Evolutionary conservation across 2,888 invertebrate species (phyloP), one percentile per base, ranked within the genome.

Genomic region (Drosophila rellima): DNA sequence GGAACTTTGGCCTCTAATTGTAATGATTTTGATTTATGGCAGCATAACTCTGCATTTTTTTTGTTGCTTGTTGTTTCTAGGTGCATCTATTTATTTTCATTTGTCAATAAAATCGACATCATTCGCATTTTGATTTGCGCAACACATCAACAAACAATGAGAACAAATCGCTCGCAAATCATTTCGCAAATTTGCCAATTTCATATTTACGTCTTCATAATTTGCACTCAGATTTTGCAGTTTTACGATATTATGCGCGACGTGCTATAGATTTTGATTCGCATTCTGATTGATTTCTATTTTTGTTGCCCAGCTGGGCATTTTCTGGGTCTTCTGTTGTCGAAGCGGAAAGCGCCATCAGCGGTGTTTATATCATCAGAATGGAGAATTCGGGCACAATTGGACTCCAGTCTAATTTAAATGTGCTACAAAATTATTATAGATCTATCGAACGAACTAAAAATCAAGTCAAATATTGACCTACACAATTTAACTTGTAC

Each of bases 91-190:
- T 82, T 82, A 79, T 82, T 85, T 82, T 73, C 52, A 60, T 68
- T 82, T 85, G 81, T 82, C 81, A 79, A 76, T 71, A 71, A 85
- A 82, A 79, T 81, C 76, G 82, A 82, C 82, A 78, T 75, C 47
- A 75, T 79, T 79, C 56, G 40, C 60, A 64, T 78, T 77, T 73
- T 73, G 84, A 77, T 77, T 82, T 82, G 60, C 44, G 73, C 59
- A 35, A 26, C 54, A 35, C 70, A 74, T 68, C 72, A 83, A 80
- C 70, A 73, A 45, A 37, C 44, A 60, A 66, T 61, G 63, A 68
- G 83, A 76, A 83, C 80, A 79, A 80, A 80, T 51, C 72, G 64
- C 31, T 7, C 11, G 50, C 67, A 70, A 76, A 80, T 81, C 84
- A 79, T 65, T 73, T 67, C 48, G 23, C 42, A 56, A 64, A 80